Evolutionary conservation across 1,140 invertebrate species (phyloP).

Genomic region (Reticulitermes speratus): DNA sequence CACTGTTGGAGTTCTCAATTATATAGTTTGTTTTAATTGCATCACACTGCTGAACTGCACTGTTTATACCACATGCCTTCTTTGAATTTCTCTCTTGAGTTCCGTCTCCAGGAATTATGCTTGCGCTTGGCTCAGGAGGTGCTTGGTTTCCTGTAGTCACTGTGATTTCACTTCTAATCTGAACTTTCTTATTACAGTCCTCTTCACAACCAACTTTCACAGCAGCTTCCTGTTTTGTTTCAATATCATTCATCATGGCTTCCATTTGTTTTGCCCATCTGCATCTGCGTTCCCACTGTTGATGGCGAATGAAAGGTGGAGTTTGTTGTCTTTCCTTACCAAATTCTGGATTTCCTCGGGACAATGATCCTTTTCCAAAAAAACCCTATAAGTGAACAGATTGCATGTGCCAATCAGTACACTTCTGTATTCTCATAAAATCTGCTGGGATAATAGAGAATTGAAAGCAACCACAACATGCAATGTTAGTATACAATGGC

Average conservation of each 20-base stretch:
- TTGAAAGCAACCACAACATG: neutral
- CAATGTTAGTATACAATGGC: too few species aligned
- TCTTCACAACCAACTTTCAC: neutral
- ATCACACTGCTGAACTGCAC: neutral
- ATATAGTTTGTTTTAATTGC: neutral
- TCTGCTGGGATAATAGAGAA: slow-evolving; percentile 22
- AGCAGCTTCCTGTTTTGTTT: neutral
- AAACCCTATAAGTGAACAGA: slow-evolving; percentile 52
- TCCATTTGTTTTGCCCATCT: slow-evolving; percentile 54
- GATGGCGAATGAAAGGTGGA: slow-evolving; percentile 52
- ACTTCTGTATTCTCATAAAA: neutral
- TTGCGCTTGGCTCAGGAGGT: neutral
- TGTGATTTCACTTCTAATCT: slow-evolving; percentile 4
- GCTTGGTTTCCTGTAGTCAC: neutral
- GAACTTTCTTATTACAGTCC: neutral
- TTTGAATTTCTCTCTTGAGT: neutral
- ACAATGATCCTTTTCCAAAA: slow-evolving; percentile 71
- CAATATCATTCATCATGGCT: neutral
- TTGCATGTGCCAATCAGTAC: too few species aligned
- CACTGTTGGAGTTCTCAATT: neutral
- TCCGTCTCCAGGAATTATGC: neutral
- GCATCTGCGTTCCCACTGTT: slow-evolving; percentile 57
- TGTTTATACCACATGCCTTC: neutral
- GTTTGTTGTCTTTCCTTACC: slow-evolving; percentile 45
- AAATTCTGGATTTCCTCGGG: slow-evolving; percentile 57